Evolutionary conservation across 2,797 vertebrate species (phyloP), one percentile per base, ranked within the genome.

Genomic region (Epinephelus malabaricus): DNA sequence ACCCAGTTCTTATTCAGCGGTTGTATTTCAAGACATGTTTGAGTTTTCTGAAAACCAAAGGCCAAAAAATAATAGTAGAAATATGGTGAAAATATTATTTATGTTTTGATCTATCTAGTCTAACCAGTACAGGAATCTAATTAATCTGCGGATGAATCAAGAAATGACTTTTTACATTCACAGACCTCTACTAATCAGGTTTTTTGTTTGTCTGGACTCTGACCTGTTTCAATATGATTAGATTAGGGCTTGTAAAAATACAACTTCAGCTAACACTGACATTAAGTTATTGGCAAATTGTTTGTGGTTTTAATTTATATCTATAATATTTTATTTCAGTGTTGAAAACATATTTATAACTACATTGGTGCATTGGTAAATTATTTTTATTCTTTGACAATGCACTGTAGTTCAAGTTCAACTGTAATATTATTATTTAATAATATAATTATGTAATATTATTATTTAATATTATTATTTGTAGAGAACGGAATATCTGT

Each of bases 1-100:
- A 69, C 21, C 38, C 70, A 59, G 27, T 60, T 78, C 43, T 38
- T 18, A 34, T 38, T 45, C 53, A 27, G 51, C 63, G 7, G 21
- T 8, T 63, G 50, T 21, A 73, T 73, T 54, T 67, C 53, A 61
- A 66, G 60, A 1, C 18, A 25, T 3, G 2, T 27, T 59, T 59
- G 21, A 69, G 27, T 21, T 64, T 38, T 21, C 25, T 3, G 19
- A 25, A 25, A 72, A 21, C 66, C 10, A 58, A 61, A 67, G 23
- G 49, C 3, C 30, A 27, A 47, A 59, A n/a, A 9, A 40, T 21
- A 63, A 47, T 17, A 40, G 18, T 30, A 50, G 38, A 54, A 59
- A 63, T 43, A 3, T 15, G 17, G 6, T 14, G 17, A 73, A 59
- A 55, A 55, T 3, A 14, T n/a, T 3, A 49, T 64, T 64, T 49